Evolutionary conservation across 92 coral and sea anemone genomes (phyloP).

Genomic region (Hydrozoanthus gracilis): DNA sequence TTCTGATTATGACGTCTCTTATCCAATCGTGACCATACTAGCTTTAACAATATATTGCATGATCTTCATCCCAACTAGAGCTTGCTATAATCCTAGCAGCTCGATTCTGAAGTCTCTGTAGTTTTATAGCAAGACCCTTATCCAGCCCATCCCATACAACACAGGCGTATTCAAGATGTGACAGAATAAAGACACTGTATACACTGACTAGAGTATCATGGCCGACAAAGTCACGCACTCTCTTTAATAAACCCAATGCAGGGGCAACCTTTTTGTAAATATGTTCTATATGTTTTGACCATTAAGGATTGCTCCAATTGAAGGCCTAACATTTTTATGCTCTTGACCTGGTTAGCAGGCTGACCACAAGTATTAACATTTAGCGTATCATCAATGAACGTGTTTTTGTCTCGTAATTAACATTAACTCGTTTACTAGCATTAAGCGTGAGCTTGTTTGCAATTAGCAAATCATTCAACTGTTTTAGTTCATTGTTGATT

Average conservation of each 20-base stretch:
- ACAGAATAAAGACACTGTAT: conserved; percentile 36
- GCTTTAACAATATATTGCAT: background rate
- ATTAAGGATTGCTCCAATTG: conserved; percentile 14
- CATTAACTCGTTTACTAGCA: too few species aligned
- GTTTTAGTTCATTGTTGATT: too few species aligned
- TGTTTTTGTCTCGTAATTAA: too few species aligned
- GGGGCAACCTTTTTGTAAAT: background rate
- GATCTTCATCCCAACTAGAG: conserved; percentile 34
- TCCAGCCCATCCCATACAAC: too few species aligned
- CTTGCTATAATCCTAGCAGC: conserved; percentile 44
- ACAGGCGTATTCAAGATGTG: conserved; percentile 37
- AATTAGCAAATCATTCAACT: background rate
- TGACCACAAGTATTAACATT: too few species aligned
- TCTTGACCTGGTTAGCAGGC: too few species aligned
- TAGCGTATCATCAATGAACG: too few species aligned
- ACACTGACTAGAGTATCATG: conserved; percentile 19
- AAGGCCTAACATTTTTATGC: conserved; percentile 10
- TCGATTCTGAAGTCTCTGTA: conserved; percentile 28
- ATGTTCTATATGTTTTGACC: background rate
- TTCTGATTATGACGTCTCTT: conserved; percentile 31
- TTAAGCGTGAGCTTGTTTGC: too few species aligned
- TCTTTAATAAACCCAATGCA: background rate
- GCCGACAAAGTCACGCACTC: conserved; percentile 38
- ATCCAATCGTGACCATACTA: conserved; percentile 29
- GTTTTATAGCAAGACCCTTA: conserved; percentile 37